Evolutionary conservation across 53 echinoderm and acorn worm species (phyloP).

Genomic region (Holothuria leucospilota): DNA sequence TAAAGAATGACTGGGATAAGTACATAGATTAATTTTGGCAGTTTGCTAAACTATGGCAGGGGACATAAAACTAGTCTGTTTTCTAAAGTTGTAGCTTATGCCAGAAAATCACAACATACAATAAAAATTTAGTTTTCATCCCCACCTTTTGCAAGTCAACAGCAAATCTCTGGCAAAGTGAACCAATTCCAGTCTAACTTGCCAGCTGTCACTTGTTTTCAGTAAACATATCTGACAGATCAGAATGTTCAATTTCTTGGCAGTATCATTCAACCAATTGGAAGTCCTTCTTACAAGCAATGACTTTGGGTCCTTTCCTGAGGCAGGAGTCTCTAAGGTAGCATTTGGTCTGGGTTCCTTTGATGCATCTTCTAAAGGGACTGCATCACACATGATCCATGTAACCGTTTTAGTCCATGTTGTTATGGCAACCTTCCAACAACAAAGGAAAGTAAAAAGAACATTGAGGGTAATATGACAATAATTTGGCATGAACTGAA

Average conservation of each 20-base stretch:
- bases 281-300: slow-evolving; percentile 56
- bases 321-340: background rate
- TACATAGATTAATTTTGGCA: too few species aligned
- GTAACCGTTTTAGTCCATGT: slow-evolving; percentile 80
- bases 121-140: too few species aligned
- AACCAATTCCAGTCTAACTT: slow-evolving; percentile 81
- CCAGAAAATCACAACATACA: too few species aligned
- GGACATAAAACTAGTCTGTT: too few species aligned
- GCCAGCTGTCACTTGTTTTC: slow-evolving; percentile 81
- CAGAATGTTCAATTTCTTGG: slow-evolving; percentile 86
- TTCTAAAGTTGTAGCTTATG: too few species aligned
- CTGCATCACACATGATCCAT: slow-evolving; percentile 83
- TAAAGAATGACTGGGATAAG: too few species aligned
- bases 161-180: slow-evolving; percentile 75
- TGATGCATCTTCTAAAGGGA: slow-evolving; percentile 45
- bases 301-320: slow-evolving; percentile 24
- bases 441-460: background rate
- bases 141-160: slow-evolving; percentile 77
- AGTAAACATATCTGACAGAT: slow-evolving; percentile 74
- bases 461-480: background rate
- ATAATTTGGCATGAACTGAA: background rate
- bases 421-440: slow-evolving; percentile 64
- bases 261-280: slow-evolving; percentile 79
- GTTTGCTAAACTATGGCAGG: too few species aligned
- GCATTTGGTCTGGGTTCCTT: slow-evolving; percentile 7